Evolutionary conservation across 2,888 invertebrate genomes (phyloP).

Genomic region (Hermaeophaga mercurialis): DNA sequence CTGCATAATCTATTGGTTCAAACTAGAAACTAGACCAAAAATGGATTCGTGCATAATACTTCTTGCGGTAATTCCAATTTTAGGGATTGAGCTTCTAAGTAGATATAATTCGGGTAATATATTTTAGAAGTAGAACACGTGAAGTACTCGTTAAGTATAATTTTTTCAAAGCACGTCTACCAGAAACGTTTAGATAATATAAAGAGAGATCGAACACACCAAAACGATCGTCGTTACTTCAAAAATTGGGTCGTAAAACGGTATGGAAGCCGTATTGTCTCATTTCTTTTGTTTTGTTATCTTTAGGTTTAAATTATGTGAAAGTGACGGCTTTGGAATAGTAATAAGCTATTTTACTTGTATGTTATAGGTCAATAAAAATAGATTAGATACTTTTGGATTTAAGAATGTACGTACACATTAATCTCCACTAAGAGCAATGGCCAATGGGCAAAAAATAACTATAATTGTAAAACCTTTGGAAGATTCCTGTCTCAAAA

Average conservation of each 20-base stretch:
- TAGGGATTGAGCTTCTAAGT: no score
- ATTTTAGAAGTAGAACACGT: constrained; percentile 1
- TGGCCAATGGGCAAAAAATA: no score
- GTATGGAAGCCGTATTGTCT: constrained; percentile 4
- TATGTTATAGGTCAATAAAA: no score
- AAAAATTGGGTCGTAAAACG: constrained; percentile 19
- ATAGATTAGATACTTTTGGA: no score
- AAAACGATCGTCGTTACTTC: constrained; percentile 8
- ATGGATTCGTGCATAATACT: neutral
- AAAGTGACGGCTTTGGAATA: no score
- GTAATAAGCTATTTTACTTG: no score
- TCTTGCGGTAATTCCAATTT: neutral
- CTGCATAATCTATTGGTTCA: neutral
- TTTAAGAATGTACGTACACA: no score
- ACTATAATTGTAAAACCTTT: no score
- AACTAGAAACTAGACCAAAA: neutral
- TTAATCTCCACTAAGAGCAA: no score
- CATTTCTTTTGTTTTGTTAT: neutral
- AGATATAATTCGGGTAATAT: neutral
- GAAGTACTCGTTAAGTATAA: constrained; percentile 9
- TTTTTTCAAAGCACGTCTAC: constrained; percentile 18
- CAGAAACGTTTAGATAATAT: constrained; percentile 13
- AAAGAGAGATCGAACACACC: constrained; percentile 12
- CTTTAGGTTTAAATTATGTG: neutral
- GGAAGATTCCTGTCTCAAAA: no score